A percentile compares a stretch with the other conserved stretches of the same genome.
These are phyloP conservation scores for Clepsis dumicolana DNA, from an alignment of 2,888 invertebrate genomes.

Conservation along the genomic window DNA sequence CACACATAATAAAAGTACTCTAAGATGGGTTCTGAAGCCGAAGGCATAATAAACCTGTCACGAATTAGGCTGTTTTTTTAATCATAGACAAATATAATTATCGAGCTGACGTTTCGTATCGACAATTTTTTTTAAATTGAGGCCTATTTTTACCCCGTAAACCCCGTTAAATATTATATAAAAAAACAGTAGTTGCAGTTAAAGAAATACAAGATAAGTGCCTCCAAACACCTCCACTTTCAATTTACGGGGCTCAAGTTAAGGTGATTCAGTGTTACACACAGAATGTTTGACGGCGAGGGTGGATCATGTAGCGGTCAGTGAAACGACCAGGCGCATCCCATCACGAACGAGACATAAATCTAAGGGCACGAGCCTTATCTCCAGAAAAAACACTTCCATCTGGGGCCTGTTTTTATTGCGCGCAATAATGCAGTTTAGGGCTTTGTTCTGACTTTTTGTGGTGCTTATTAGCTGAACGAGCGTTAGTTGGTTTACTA, in stretches of 20 bases:
- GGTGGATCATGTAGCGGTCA: slow-evolving; percentile 31
- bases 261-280: neutral
- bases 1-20: too few relatives aligned
- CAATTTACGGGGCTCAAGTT: neutral
- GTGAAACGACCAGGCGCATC: slow-evolving; percentile 21
- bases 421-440: slow-evolving; percentile 41
- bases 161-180: too few relatives aligned
- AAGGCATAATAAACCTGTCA: too few relatives aligned
- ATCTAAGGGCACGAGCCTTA: slow-evolving; percentile 37
- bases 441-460: slow-evolving; percentile 20
- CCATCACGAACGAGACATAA: slow-evolving; percentile 36
- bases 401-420: slow-evolving; percentile 39
- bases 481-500: neutral
- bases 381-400: slow-evolving; percentile 39
- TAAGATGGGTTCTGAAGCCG: too few relatives aligned
- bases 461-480: slow-evolving; percentile 11
- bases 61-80: too few relatives aligned
- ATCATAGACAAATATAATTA: too few relatives aligned
- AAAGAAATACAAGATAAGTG: too few relatives aligned
- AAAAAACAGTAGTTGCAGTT: neutral
- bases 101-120: too few relatives aligned
- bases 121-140: too few relatives aligned
- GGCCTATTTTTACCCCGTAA: too few relatives aligned
- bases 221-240: neutral
- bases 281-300: slow-evolving; percentile 11